A percentile compares a stretch with the other conserved stretches of the same genome.
Conservation (phyloP, 1,140 invertebrate genomes). For the Capitella teleta region DNA sequence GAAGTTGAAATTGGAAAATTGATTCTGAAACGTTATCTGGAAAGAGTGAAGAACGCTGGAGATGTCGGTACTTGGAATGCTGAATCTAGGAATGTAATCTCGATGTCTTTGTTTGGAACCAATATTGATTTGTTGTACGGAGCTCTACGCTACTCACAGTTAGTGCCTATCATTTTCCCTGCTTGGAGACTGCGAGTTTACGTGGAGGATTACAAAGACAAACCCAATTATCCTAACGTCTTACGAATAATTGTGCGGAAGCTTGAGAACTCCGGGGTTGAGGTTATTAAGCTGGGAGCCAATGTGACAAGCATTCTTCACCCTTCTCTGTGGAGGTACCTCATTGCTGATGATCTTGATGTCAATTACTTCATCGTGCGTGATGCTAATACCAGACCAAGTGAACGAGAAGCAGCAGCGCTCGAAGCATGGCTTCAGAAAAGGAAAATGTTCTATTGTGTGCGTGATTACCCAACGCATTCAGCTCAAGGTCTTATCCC, state of each 20-base stretch:
- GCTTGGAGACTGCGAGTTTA: constrained; percentile 13
- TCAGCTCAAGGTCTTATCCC: neutral
- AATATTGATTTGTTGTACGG: constrained; percentile 11
- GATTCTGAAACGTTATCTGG: constrained; percentile 10
- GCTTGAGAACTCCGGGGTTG: constrained; percentile 8
- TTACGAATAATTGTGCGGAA: constrained; percentile 1
- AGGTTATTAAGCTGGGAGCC: constrained; percentile 6
- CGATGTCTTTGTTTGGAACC: constrained; percentile 12
- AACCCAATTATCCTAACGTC: neutral
- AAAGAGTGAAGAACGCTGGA: neutral
- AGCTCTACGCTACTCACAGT: constrained; percentile 9
- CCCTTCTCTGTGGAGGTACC: constrained; percentile 10
- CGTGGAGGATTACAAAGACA: neutral
- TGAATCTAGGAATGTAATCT: constrained; percentile 6
- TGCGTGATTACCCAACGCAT: constrained; percentile 12
- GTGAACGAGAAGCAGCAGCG: constrained; percentile 8
- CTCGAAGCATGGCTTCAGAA: constrained; percentile 9
- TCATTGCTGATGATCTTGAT: constrained; percentile 8
- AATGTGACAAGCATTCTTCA: constrained; percentile 2
- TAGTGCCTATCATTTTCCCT: constrained; percentile 11
- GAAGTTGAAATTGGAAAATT: constrained; percentile 12
- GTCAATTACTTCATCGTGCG: constrained; percentile 10
- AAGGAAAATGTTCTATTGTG: constrained; percentile 5
- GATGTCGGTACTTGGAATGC: constrained; percentile 5
- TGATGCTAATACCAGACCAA: constrained; percentile 8